Conservation (phyloP, 2,888 invertebrate species). For the Heliconius hortense region DNA sequence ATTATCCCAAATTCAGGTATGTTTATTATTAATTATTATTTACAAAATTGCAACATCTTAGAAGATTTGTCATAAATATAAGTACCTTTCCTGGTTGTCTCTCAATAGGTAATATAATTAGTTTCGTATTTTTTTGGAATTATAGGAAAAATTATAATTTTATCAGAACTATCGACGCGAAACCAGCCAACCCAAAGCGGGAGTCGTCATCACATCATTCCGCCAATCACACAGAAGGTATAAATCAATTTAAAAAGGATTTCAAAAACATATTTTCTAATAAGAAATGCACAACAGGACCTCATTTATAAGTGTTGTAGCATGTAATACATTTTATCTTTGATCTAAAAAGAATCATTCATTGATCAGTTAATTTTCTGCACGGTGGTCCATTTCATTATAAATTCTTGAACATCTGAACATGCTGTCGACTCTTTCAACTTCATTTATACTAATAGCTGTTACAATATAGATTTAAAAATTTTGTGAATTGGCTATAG, state of each 20-base stretch:
- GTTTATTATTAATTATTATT: too few species aligned
- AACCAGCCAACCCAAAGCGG: slow-evolving; percentile 85
- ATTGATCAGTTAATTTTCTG: slow-evolving; percentile 53
- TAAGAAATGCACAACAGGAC: slow-evolving; percentile 54
- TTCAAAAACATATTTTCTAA: background rate
- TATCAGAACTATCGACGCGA: slow-evolving; percentile 75
- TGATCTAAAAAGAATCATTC: slow-evolving; percentile 42
- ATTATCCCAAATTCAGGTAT: slow-evolving; percentile 70
- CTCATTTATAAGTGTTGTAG: slow-evolving; percentile 65
- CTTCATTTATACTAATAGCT: slow-evolving; percentile 1
- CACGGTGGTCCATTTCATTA: slow-evolving; percentile 51
- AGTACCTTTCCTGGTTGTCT: background rate
- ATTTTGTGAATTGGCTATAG: slow-evolving; percentile 8
- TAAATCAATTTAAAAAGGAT: background rate
- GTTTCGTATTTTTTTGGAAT: background rate
- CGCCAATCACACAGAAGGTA: slow-evolving; percentile 93
- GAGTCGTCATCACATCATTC: slow-evolving; percentile 95
- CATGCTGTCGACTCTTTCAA: slow-evolving; percentile 14
- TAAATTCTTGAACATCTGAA: slow-evolving; percentile 26
- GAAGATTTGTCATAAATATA: background rate
- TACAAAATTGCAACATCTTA: background rate
- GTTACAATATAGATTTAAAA: background rate
- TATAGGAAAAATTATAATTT: slow-evolving; percentile 8
- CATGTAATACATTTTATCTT: slow-evolving; percentile 54
- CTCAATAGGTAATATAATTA: background rate